Evolutionary conservation across 2,888 invertebrate species (phyloP).

Genomic region (Eupithecia subfuscata): DNA sequence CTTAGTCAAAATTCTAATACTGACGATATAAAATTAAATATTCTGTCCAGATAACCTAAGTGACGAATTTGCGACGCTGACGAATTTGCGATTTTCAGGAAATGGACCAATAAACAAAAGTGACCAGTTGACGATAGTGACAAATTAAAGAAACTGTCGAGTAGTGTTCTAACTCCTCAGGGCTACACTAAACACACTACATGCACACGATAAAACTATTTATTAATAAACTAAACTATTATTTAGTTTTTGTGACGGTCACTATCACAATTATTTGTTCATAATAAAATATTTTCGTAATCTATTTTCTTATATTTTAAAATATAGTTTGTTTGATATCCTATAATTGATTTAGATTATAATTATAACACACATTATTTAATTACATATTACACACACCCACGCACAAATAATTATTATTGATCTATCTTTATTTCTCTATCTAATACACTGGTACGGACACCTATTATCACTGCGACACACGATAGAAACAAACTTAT

Average conservation of each 20-base stretch:
- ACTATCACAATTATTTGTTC: neutral
- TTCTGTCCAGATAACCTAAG: too few relatives aligned
- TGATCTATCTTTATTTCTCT: neutral
- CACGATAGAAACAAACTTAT: neutral
- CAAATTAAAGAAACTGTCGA: too few relatives aligned
- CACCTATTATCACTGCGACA: neutral
- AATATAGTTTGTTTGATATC: neutral
- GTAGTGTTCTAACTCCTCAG: too few relatives aligned
- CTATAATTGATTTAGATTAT: neutral
- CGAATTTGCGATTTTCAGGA: too few relatives aligned
- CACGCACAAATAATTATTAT: neutral
- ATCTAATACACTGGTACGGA: neutral
- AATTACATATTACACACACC: neutral
- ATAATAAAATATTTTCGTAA: neutral
- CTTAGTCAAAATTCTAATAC: too few relatives aligned
- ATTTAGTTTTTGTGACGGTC: neutral
- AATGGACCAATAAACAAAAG: too few relatives aligned
- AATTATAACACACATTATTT: neutral
- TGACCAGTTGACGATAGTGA: too few relatives aligned
- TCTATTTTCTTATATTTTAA: neutral
- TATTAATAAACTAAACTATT: neutral
- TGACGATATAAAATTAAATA: too few relatives aligned
- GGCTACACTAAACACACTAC: neutral
- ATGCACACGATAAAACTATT: neutral
- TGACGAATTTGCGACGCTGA: too few relatives aligned